phyloP scores from a whole-genome alignment of 2,113 vertebrate genomes.

The Microtus pennsylvanicus region DNA sequence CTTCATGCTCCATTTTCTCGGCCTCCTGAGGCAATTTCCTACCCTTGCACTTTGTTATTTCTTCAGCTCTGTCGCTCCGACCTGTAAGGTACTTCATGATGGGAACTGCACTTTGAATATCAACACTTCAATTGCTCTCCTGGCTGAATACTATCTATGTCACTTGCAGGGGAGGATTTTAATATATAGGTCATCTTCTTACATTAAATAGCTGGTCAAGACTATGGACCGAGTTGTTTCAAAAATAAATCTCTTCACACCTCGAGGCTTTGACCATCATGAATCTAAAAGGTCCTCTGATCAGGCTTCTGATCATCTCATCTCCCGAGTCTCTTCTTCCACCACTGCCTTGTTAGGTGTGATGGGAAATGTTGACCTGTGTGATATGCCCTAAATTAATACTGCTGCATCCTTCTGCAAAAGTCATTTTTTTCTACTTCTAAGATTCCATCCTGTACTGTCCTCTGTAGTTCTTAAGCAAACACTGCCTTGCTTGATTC shows the following conservation, averaged over 20 bases:
- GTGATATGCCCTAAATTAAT: background rate
- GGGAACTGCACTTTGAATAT: constrained; percentile 73
- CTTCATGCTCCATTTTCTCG: constrained; percentile 71
- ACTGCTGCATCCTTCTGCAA: background rate
- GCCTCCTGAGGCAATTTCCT: constrained; percentile 73
- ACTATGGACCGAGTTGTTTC: constrained; percentile 34
- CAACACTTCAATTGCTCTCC: constrained; percentile 65
- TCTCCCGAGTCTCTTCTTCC: background rate
- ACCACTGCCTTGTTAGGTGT: background rate
- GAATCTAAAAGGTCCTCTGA: background rate
- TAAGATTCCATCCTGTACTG: background rate
- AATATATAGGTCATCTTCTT: constrained; percentile 69
- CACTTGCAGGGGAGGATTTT: constrained; percentile 49
- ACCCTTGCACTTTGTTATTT: constrained; percentile 67
- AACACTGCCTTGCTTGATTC: background rate
- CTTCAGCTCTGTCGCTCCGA: constrained; percentile 70
- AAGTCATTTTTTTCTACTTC: background rate
- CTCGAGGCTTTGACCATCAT: background rate
- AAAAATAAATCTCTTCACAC: constrained; percentile 16
- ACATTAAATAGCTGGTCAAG: constrained; percentile 64
- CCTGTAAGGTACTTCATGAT: constrained; percentile 73
- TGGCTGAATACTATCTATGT: background rate
- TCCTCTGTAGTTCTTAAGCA: background rate
- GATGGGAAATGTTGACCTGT: background rate
- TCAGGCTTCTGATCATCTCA: background rate